Conservation (phyloP, 2,113 vertebrate species). For the Pipra filicauda region DNA sequence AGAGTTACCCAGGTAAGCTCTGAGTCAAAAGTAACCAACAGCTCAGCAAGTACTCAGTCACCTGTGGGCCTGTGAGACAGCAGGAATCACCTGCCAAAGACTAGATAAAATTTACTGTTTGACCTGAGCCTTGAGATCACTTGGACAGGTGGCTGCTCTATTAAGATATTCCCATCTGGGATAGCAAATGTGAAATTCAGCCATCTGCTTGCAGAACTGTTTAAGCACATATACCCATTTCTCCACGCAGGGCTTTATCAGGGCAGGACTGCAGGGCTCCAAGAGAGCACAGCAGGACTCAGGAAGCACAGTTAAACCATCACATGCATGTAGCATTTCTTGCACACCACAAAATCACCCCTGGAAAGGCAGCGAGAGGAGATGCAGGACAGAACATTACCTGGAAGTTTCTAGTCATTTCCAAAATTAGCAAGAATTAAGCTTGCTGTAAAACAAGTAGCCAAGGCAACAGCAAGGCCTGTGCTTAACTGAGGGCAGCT, state of each 20-base stretch:
- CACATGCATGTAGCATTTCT: not conserved
- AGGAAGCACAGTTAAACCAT: not conserved
- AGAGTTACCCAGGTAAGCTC: not conserved
- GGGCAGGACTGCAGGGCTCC: not conserved
- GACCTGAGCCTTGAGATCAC: conserved; percentile 42
- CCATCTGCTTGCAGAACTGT: conserved; percentile 53
- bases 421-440: not conserved
- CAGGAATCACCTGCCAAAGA: conserved; percentile 10
- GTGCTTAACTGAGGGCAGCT: not conserved
- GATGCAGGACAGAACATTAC: not conserved
- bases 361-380: not conserved
- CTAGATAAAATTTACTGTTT: conserved; percentile 35
- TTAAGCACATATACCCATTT: not conserved
- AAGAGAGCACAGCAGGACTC: not conserved
- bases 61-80: not conserved
- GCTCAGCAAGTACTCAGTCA: not conserved
- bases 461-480: not conserved
- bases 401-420: not conserved
- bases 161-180: conserved; percentile 50
- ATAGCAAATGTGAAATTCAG: conserved; percentile 17
- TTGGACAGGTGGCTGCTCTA: conserved; percentile 59
- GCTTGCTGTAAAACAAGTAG: not conserved
- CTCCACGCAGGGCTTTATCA: not conserved
- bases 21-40: not conserved
- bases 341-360: not conserved